These are phyloP conservation scores for Adelognathus sp. DNA, from an alignment of 2,888 invertebrate genomes.

Conservation along the genomic window DNA sequence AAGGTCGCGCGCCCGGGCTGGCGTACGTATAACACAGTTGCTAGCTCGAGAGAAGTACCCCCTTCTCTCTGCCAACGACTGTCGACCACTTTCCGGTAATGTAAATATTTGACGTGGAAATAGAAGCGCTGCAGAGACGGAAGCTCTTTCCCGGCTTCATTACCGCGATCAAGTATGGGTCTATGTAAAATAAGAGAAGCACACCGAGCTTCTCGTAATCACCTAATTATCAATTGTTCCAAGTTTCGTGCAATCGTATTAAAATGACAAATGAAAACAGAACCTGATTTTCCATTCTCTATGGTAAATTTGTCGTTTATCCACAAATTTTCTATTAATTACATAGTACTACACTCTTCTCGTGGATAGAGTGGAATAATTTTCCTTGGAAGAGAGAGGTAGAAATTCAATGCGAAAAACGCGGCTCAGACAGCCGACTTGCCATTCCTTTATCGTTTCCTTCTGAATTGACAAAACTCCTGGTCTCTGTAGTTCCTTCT, in stretches of 20 bases:
- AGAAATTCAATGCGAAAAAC: constrained; percentile 53
- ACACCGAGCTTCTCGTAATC: constrained; percentile 2
- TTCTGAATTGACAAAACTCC: constrained; percentile 31
- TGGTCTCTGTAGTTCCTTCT: constrained; percentile 15
- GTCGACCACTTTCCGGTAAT: constrained; percentile 25
- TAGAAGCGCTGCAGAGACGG: constrained; percentile 29
- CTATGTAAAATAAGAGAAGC: constrained; percentile 1
- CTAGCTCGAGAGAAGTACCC: background rate
- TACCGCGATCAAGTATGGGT: constrained; percentile 26
- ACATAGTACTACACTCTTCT: background rate
- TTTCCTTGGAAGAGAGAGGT: constrained; percentile 40
- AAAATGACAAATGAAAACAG: background rate
- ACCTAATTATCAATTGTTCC: constrained; percentile 25
- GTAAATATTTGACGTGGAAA: constrained; percentile 52
- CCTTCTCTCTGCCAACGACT: constrained; percentile 3
- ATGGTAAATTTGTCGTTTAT: background rate
- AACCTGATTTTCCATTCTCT: background rate
- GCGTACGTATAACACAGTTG: background rate
- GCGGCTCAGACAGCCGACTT: constrained; percentile 36
- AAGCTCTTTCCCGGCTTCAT: constrained; percentile 42
- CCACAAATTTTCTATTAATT: background rate
- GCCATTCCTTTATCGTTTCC: constrained; percentile 43
- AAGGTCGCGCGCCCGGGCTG: background rate
- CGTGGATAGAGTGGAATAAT: constrained; percentile 48
- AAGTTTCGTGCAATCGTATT: background rate